A percentile compares a stretch with the other conserved stretches of the same genome.
Evolutionary conservation across 2,888 invertebrate species (phyloP).

Genomic region (Acronicta aceris): DNA sequence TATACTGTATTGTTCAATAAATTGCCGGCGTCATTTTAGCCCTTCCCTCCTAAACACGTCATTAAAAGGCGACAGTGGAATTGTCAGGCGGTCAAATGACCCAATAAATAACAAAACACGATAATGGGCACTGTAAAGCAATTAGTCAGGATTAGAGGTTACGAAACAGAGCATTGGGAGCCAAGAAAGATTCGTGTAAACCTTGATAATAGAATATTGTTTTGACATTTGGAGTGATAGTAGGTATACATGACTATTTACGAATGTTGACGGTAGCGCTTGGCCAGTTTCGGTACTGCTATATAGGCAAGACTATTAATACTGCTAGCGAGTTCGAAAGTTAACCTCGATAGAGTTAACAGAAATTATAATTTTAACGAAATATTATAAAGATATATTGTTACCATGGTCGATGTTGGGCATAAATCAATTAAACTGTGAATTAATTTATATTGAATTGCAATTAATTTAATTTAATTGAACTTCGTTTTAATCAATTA

Average conservation of each 20-base stretch:
- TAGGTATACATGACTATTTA: neutral
- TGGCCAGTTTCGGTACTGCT: too few species aligned
- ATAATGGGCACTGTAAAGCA: conserved; percentile 33
- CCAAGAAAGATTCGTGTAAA: conserved; percentile 41
- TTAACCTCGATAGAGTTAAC: too few species aligned
- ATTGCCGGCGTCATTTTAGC: conserved; percentile 7
- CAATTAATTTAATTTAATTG: too few species aligned
- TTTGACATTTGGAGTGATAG: conserved; percentile 14
- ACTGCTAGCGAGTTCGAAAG: too few species aligned
- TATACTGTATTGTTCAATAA: neutral
- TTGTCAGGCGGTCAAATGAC: conserved; percentile 52
- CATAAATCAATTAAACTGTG: too few species aligned
- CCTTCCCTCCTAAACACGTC: conserved; percentile 6
- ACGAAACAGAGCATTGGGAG: conserved; percentile 20
- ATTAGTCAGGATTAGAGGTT: conserved; percentile 50
- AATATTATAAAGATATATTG: too few species aligned
- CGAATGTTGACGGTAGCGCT: conserved; percentile 5
- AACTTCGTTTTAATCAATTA: too few species aligned
- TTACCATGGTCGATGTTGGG: too few species aligned
- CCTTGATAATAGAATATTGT: conserved; percentile 16
- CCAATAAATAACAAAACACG: conserved; percentile 52
- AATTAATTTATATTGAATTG: too few species aligned
- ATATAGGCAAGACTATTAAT: too few species aligned
- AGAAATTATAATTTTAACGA: too few species aligned
- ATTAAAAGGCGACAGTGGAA: conserved; percentile 26